A percentile compares a stretch with the other conserved stretches of the same genome.
Evolutionary conservation across 2,797 vertebrate species (phyloP).

Genomic region (Esox lucius): DNA sequence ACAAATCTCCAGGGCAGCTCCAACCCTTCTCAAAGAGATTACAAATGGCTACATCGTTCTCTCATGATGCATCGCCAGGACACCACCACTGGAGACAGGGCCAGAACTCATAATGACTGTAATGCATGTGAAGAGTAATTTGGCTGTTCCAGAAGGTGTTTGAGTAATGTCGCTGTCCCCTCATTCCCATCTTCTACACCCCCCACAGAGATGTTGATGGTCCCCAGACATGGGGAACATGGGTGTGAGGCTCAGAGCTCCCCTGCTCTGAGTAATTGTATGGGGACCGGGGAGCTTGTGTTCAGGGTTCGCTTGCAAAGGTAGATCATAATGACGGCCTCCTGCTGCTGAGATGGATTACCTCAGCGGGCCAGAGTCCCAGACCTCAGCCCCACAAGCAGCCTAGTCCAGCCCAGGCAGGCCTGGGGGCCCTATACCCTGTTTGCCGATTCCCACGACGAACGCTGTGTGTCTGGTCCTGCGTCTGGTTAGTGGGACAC

Average conservation of each 20-base stretch:
- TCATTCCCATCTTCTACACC: background rate
- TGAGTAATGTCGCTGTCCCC: slow-evolving; percentile 1
- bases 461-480: slow-evolving; percentile 1
- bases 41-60: background rate
- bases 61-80: slow-evolving; percentile 12
- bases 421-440: background rate
- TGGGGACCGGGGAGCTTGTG: background rate
- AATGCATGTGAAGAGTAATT: slow-evolving; percentile 3
- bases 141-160: background rate
- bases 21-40: background rate
- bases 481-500: slow-evolving; percentile 9
- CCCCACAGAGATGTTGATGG: background rate
- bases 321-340: slow-evolving; percentile 5
- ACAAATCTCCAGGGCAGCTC: slow-evolving; percentile 3
- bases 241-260: background rate
- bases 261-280: background rate
- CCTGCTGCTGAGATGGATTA: slow-evolving; percentile 4
- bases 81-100: background rate
- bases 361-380: background rate
- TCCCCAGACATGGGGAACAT: background rate
- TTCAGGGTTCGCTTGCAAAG: background rate
- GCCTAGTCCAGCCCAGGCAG: background rate
- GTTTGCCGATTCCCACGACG: background rate
- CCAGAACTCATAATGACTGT: background rate
- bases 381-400: slow-evolving; percentile 8